phyloP scores from a whole-genome alignment of 2,113 vertebrate species.

The Puffinus mauretanicus region DNA sequence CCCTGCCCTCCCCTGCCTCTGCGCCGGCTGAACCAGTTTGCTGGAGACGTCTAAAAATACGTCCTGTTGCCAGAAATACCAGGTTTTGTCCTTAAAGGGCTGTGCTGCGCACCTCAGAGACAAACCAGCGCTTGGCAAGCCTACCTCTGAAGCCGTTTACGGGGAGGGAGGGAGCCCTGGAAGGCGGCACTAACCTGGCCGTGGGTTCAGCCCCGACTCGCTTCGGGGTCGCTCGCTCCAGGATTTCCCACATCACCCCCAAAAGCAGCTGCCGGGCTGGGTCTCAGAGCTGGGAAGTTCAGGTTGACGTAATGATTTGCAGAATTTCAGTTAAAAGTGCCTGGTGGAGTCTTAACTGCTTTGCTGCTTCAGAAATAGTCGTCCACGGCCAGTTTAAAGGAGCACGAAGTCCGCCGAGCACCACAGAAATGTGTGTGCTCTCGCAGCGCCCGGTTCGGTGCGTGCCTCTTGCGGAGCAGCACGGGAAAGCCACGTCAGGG shows the following conservation, averaged over 20 bases:
- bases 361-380: not conserved
- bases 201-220: not conserved
- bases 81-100: not conserved
- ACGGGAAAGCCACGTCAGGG: accelerated
- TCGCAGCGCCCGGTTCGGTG: accelerated
- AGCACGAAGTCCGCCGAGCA: accelerated
- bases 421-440: accelerated
- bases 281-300: not conserved
- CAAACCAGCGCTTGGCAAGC: not conserved
- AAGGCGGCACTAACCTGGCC: not conserved
- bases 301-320: not conserved
- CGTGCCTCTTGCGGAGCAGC: not conserved
- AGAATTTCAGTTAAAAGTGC: not conserved
- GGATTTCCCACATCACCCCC: not conserved
- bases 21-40: not conserved
- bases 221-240: not conserved
- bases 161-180: not conserved
- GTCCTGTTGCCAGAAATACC: not conserved
- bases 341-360: not conserved
- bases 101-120: not conserved
- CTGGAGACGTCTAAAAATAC: not conserved
- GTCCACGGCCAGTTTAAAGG: accelerated
- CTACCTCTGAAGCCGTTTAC: not conserved
- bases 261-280: not conserved
- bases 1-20: not conserved